These are phyloP conservation scores for Dolichopus griseipennis DNA, from an alignment of 2,888 invertebrate species.

Conservation along the genomic window DNA sequence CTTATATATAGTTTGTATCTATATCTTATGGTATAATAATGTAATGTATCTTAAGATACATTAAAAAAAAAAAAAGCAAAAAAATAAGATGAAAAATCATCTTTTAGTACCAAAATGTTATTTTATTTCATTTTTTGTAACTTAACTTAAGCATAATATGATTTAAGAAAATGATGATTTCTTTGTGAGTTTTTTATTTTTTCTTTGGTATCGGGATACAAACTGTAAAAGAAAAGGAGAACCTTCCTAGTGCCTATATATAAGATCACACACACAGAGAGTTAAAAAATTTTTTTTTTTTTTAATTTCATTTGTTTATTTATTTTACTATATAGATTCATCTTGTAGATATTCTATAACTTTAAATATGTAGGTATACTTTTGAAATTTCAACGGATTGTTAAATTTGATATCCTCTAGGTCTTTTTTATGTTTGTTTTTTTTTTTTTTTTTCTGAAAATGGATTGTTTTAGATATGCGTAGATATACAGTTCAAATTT, in stretches of 20 bases:
- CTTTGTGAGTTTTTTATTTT: too few species aligned
- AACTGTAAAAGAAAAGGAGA: background rate
- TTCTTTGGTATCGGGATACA: background rate
- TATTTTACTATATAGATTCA: too few species aligned
- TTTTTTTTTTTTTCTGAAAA: background rate
- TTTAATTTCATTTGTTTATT: too few species aligned
- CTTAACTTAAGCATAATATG: background rate
- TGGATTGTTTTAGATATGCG: background rate
- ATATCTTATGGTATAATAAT: too few species aligned
- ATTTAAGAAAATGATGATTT: background rate
- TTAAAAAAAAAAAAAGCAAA: too few species aligned
- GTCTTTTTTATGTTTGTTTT: background rate
- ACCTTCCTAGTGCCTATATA: too few species aligned
- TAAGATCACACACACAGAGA: too few species aligned
- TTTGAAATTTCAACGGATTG: slow-evolving; percentile 6
- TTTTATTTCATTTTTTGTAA: background rate
- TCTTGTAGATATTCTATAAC: too few species aligned
- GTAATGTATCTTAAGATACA: too few species aligned
- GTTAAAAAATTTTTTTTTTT: background rate
- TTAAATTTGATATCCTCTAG: background rate
- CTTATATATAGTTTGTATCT: too few species aligned
- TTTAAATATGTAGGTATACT: too few species aligned
- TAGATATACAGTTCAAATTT: background rate
- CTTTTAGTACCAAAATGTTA: background rate
- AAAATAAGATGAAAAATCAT: too few species aligned